A percentile compares a stretch with the other conserved stretches of the same genome.
Conservation (phyloP, 30 jellyfish, hydroid and myxozoan species). For the Clytia hemisphaerica region DNA sequence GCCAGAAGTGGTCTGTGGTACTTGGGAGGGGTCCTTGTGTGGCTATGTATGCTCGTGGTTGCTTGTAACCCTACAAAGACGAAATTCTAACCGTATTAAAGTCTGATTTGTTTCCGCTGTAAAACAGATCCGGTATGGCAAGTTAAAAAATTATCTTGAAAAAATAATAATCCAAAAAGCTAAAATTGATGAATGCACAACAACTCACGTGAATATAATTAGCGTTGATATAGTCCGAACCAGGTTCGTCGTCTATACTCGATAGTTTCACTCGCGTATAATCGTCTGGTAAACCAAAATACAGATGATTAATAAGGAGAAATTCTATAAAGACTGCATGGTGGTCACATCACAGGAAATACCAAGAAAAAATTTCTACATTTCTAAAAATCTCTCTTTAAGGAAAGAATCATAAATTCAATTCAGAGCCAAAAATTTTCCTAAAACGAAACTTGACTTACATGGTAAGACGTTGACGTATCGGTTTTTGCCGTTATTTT, state of each 20-base stretch:
- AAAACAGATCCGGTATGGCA: background rate
- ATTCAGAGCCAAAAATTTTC: too few species aligned
- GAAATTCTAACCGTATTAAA: background rate
- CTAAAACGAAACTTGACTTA: too few species aligned
- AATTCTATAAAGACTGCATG: too few species aligned
- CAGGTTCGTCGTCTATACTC: slow-evolving; percentile 78
- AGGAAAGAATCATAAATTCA: too few species aligned
- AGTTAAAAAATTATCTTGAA: background rate
- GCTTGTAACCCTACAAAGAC: slow-evolving; percentile 85
- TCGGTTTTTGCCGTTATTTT: slow-evolving; percentile 81
- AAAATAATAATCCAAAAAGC: background rate
- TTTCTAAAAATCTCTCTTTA: too few species aligned
- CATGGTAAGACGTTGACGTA: slow-evolving; percentile 77
- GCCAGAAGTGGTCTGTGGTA: slow-evolving; percentile 95
- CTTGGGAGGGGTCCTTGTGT: slow-evolving; percentile 98
- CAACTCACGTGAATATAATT: slow-evolving; percentile 79
- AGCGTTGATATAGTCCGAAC: slow-evolving; percentile 93
- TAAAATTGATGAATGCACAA: background rate
- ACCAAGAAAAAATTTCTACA: too few species aligned
- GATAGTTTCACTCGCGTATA: slow-evolving; percentile 84
- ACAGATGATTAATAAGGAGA: background rate
- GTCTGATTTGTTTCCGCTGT: background rate
- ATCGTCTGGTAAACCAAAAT: slow-evolving; percentile 48
- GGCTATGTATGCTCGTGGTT: slow-evolving; percentile 90
- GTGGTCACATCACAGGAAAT: too few species aligned